phyloP scores from a whole-genome alignment of 1,140 invertebrate genomes.

The Ips typographus region DNA sequence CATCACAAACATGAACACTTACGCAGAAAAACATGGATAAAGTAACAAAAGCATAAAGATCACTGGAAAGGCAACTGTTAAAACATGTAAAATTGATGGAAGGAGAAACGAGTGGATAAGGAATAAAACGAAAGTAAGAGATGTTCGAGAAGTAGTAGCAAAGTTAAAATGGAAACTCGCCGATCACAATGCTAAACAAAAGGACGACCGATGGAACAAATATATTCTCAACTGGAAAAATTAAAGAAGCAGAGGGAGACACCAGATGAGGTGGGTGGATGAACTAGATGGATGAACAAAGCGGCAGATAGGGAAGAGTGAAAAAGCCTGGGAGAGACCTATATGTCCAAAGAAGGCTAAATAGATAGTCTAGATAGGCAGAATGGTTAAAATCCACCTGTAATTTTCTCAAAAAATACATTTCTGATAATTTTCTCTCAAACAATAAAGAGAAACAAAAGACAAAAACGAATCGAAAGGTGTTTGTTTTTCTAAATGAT shows the following conservation, averaged over 20 bases:
- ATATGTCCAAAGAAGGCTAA: constrained; percentile 6
- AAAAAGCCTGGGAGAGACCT: neutral
- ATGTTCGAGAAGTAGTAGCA: constrained; percentile 14
- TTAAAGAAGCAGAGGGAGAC: neutral
- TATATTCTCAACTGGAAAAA: neutral
- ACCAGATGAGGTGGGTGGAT: neutral
- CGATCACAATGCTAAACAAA: constrained; percentile 2
- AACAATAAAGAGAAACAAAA: neutral
- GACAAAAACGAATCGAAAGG: constrained; percentile 5
- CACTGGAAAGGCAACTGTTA: constrained; percentile 9
- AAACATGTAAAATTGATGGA: neutral
- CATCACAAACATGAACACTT: constrained; percentile 9
- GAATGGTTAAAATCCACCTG: neutral
- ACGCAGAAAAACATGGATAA: neutral
- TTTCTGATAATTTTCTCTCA: too few species aligned
- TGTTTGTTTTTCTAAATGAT: constrained; percentile 31
- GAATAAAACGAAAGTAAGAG: constrained; percentile 18
- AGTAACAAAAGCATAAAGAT: constrained; percentile 11
- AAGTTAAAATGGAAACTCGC: constrained; percentile 20
- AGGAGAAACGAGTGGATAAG: neutral
- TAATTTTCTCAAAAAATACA: too few species aligned
- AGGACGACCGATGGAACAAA: constrained; percentile 10
- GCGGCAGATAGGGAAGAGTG: constrained; percentile 3
- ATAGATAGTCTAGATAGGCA: neutral
- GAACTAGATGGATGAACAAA: constrained; percentile 6